Base-by-base conservation (phyloP, 2,113 vertebrate species). In the Struthio camelus region DNA sequence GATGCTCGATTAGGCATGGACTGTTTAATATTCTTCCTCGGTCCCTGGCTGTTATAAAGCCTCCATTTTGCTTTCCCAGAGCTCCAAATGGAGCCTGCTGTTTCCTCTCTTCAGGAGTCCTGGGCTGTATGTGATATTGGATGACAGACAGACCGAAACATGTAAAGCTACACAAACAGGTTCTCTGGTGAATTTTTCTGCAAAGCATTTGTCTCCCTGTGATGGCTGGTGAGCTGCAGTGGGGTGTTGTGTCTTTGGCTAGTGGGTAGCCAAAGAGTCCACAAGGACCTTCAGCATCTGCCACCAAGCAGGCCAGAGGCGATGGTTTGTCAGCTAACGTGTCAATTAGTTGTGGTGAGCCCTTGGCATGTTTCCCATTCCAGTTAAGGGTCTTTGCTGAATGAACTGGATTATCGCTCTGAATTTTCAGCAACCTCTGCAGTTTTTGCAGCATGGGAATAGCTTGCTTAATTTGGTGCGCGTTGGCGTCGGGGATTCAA, bases 1-100 rank as follows among this genome's bases (percentile, higher is more conserved):
- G 93, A 97, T 91, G 94, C 87, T 97, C 77, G 22, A 96, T 97
- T 96, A 95, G 89, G 72, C 93, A 61, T 82, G 50, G 90, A 93
- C 89, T 95, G 81, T 88, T 97, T 97, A 97, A 96, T 95, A 97
- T 94, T 97, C 84, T 90, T 59, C 58, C 82, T 87, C 3, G 1
- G 54, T 96, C 66, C 50, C 65, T 85, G 40, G 84, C 90, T 96
- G 76, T 73, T 0, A 5, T 69, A 76, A 46, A 91, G 70, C 66
- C 72, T 96, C 91, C 82, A 91, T 96, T 95, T 97, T 97, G 79
- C 72, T 44, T 95, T 93, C 85, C 34, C 25, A 80, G 69, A 70
- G 50, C 79, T 86, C 70, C 48, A 88, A 86, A 94, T 85, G 81
- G 72, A 96, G 76, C 50, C 34, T 76, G 53, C 88, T 89, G 67